phyloP scores from a whole-genome alignment of 23 tunicate genomes.

The Diplosoma virens region DNA sequence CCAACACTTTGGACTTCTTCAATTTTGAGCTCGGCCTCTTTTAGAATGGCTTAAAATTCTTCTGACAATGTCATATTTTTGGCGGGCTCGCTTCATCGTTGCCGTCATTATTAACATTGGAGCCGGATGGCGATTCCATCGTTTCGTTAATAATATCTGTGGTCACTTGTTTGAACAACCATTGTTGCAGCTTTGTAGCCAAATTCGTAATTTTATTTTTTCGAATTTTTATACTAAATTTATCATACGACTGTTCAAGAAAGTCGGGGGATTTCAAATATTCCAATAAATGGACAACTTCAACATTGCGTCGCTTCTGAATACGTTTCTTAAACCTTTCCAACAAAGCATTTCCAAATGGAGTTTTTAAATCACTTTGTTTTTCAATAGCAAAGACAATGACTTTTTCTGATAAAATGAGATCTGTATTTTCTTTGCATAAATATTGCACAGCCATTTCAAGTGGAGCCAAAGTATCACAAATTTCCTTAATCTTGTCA shows the following conservation, averaged over 20 bases:
- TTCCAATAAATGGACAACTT: constrained; percentile 1
- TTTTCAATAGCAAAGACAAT: neutral
- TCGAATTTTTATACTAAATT: neutral
- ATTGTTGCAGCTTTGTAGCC: too few species aligned
- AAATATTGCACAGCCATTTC: constrained; percentile 17
- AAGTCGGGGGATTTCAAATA: constrained; percentile 6
- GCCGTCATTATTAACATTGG: too few species aligned
- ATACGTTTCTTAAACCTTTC: constrained; percentile 1
- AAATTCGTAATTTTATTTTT: neutral
- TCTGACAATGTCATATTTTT: too few species aligned
- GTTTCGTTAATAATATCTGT: too few species aligned
- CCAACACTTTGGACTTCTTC: too few species aligned
- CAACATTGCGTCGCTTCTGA: neutral
- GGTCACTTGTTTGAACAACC: too few species aligned
- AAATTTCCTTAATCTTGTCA: neutral
- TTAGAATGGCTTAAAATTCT: too few species aligned
- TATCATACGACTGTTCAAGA: constrained; percentile 1
- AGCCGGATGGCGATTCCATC: too few species aligned
- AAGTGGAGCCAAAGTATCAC: constrained; percentile 5
- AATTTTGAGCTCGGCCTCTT: too few species aligned
- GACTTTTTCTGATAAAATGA: constrained; percentile 20
- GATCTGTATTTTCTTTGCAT: neutral
- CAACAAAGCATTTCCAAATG: neutral
- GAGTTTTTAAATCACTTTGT: neutral
- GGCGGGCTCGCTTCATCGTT: too few species aligned